phyloP scores from a whole-genome alignment of 1,140 invertebrate species.

The Drosophila seguyi region DNA sequence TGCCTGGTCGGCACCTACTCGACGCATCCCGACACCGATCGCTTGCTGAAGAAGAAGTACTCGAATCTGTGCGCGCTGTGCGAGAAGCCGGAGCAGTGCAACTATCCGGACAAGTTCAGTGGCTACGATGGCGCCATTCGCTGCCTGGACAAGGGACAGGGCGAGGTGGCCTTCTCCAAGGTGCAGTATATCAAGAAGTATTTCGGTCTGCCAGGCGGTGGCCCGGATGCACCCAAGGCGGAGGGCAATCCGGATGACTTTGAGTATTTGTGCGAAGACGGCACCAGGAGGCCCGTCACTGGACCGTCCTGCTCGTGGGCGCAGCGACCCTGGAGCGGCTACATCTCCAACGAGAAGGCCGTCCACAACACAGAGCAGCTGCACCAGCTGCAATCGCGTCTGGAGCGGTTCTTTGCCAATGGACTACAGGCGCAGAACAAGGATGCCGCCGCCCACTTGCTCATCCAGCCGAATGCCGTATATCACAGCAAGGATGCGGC shows the following conservation, averaged over 20 bases:
- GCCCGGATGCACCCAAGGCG: constrained; percentile 23
- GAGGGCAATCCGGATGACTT: constrained; percentile 87
- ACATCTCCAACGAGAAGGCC: constrained; percentile 88
- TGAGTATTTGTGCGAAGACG: constrained; percentile 93
- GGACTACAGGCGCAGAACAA: constrained; percentile 77
- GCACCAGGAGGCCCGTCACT: constrained; percentile 88
- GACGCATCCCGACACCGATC: constrained; percentile 89
- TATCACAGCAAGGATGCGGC: constrained; percentile 88
- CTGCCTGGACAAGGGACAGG: constrained; percentile 91
- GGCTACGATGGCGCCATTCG: constrained; percentile 93
- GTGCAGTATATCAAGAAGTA: constrained; percentile 92
- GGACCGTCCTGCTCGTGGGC: constrained; percentile 92
- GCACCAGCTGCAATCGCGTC: constrained; percentile 72
- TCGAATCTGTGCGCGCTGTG: constrained; percentile 91
- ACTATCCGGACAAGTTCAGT: constrained; percentile 93
- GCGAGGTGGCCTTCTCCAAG: constrained; percentile 94
- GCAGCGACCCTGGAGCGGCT: constrained; percentile 92
- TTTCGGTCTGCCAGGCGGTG: constrained; percentile 87
- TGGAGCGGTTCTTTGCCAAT: constrained; percentile 79
- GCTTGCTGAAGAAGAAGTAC: constrained; percentile 89
- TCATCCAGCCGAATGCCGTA: constrained; percentile 87
- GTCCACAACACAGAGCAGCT: constrained; percentile 85
- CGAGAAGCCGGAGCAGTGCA: constrained; percentile 90
- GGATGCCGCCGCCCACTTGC: constrained; percentile 85
- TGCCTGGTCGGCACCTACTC: constrained; percentile 93